Base-by-base conservation (phyloP, 1,140 invertebrate genomes). In the Asobara japonica region DNA sequence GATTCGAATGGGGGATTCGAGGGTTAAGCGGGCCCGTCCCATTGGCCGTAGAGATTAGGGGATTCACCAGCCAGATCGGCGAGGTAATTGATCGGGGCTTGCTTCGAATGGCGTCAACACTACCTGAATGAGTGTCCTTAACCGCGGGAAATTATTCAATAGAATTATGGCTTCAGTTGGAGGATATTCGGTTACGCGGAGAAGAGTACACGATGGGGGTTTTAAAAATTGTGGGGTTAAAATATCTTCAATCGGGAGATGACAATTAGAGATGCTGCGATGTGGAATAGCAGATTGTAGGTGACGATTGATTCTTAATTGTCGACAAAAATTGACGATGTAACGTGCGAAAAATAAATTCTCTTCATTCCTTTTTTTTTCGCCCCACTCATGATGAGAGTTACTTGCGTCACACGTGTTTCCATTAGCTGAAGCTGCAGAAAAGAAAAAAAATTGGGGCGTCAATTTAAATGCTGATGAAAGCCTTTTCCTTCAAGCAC, bases 391-490 rank as follows among this genome's bases (percentile, higher is more conserved):
- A 18, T 4, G 51, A 56, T 27, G 51, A 22, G 18, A 56, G 51
- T n/a, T 25, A 56, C 27, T 45, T 62, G 27, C 51, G 13, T 41
- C 41, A 69, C 45, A 33, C 36, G 31, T 62, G 18, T 62, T 64
- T 64, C 60, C 60, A 64, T 70, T 36, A 45, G 31, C 60, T 6
- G 20, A 22, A 38, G 30, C 31, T 27, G 41, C 5, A 27, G 25
- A 74, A 77, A 56, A 56, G 18, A 56, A 56, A 56, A 56, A 36
- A 36, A 36, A 36, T 6, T 22, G 69, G 75, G 74, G 76, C 76
- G 71, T 82, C 74, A 80, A 81, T 83, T 81, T 80, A 65, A 74
- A 76, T 75, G 67, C 66, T 76, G 77, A 80, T 79, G 76, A 82
- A 76, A 82, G 69, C 75, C 72, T 36, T 29, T 62, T 41, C 64